Evolutionary conservation across 2,888 invertebrate genomes (phyloP).

Genomic region (Patella ulyssiponensis): DNA sequence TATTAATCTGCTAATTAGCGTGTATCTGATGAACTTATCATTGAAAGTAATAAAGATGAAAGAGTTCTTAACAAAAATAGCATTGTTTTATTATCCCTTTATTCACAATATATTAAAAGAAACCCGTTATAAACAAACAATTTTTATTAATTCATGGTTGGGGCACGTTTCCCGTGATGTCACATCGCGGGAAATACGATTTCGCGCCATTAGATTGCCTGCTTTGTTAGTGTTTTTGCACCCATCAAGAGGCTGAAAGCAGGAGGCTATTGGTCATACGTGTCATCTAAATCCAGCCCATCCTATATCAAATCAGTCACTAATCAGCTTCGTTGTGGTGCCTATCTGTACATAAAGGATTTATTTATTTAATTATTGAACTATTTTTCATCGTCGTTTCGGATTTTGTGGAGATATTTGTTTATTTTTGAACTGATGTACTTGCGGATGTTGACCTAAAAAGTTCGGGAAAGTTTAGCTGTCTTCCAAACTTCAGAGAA

Average conservation of each 20-base stretch:
- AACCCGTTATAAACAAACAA: background rate
- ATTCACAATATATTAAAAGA: background rate
- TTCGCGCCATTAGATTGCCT: constrained; percentile 65
- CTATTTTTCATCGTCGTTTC: background rate
- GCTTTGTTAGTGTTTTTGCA: constrained; percentile 52
- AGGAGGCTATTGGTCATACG: background rate
- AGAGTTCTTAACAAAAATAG: background rate
- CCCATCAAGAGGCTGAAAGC: constrained; percentile 22
- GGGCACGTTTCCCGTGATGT: constrained; percentile 50
- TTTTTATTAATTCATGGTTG: constrained; percentile 37
- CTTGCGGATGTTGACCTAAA: constrained; percentile 11
- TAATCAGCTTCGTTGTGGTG: background rate
- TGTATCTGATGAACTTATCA: background rate
- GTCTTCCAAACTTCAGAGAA: background rate
- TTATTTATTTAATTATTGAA: background rate
- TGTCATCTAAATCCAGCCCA: background rate
- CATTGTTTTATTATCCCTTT: background rate
- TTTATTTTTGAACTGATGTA: background rate
- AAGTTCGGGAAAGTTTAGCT: background rate
- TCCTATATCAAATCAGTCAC: background rate
- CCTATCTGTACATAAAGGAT: background rate
- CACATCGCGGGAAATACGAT: constrained; percentile 69
- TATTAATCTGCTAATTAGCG: background rate
- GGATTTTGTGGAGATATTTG: background rate
- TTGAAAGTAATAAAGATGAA: background rate